Evolutionary conservation across 1,140 invertebrate genomes (phyloP).

Genomic region (Tachypleus tridentatus): DNA sequence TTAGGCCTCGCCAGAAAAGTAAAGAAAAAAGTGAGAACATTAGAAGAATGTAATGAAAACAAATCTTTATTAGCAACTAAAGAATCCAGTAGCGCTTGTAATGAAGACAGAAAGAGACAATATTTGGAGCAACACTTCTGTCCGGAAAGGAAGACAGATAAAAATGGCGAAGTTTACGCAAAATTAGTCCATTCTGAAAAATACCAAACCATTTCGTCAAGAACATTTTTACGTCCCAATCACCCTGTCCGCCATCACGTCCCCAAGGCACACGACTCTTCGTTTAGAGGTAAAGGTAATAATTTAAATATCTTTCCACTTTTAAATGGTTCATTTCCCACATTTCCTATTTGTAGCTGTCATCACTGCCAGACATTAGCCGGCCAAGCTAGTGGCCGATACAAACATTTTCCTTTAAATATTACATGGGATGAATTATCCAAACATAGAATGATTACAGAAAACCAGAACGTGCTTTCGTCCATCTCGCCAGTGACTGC

Average conservation of each 20-base stretch:
- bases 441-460: slow-evolving; percentile 45
- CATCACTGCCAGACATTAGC: slow-evolving; percentile 13
- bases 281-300: slow-evolving; percentile 18
- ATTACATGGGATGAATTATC: slow-evolving; percentile 20
- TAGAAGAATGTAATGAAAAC: neutral
- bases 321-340: slow-evolving; percentile 3
- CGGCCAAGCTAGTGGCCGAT: slow-evolving; percentile 29
- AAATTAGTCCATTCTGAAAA: neutral
- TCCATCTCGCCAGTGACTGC: slow-evolving; percentile 21
- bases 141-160: neutral
- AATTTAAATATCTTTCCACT: slow-evolving; percentile 9
- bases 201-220: neutral
- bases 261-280: neutral
- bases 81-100: neutral
- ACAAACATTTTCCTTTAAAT: neutral
- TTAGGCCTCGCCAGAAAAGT: neutral
- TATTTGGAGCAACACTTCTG: neutral
- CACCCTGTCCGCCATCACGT: neutral
- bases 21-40: slow-evolving; percentile 1
- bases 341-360: slow-evolving; percentile 15
- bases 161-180: neutral
- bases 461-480: slow-evolving; percentile 32
- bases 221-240: neutral
- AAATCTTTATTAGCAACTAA: slow-evolving; percentile 10
- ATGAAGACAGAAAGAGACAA: neutral